These are phyloP conservation scores for Heliconius melpomene DNA, from an alignment of 1,140 invertebrate genomes.

Conservation along the genomic window DNA sequence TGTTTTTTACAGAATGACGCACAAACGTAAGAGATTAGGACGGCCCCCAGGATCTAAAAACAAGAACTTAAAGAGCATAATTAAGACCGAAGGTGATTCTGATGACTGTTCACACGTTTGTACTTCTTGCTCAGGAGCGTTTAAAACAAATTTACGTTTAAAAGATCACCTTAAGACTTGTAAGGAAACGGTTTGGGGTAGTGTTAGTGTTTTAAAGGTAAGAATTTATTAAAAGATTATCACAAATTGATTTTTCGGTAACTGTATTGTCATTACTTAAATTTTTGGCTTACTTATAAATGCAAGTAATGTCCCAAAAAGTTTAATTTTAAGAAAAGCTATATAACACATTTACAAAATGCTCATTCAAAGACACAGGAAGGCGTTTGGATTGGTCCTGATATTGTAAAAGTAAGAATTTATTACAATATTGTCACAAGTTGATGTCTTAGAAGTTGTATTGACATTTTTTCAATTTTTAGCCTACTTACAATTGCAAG, in stretches of 20 bases:
- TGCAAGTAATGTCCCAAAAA: slow-evolving; percentile 67
- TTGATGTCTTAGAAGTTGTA: background rate
- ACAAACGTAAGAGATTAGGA: slow-evolving; percentile 54
- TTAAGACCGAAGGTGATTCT: slow-evolving; percentile 36
- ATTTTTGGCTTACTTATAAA: slow-evolving; percentile 47
- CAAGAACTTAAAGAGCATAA: slow-evolving; percentile 14
- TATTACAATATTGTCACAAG: background rate
- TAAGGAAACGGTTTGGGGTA: background rate
- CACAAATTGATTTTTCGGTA: background rate
- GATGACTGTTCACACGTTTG: slow-evolving; percentile 28
- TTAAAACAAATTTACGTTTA: slow-evolving; percentile 25
- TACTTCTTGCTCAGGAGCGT: slow-evolving; percentile 12
- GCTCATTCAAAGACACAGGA: slow-evolving; percentile 62
- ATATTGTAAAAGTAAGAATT: slow-evolving; percentile 3
- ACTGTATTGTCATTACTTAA: background rate
- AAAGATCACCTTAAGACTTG: slow-evolving; percentile 20
- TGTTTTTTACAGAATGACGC: slow-evolving; percentile 53
- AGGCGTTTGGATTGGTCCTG: slow-evolving; percentile 30
- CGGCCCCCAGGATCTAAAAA: slow-evolving; percentile 53
- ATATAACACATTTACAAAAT: slow-evolving; percentile 50
- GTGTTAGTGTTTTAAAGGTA: background rate
- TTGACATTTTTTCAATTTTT: slow-evolving; percentile 28
- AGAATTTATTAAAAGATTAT: background rate
- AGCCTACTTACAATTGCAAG: slow-evolving; percentile 54
- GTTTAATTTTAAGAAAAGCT: slow-evolving; percentile 63